Base-by-base conservation (phyloP, 2,797 vertebrate genomes). In the Pagetopsis macropterus region DNA sequence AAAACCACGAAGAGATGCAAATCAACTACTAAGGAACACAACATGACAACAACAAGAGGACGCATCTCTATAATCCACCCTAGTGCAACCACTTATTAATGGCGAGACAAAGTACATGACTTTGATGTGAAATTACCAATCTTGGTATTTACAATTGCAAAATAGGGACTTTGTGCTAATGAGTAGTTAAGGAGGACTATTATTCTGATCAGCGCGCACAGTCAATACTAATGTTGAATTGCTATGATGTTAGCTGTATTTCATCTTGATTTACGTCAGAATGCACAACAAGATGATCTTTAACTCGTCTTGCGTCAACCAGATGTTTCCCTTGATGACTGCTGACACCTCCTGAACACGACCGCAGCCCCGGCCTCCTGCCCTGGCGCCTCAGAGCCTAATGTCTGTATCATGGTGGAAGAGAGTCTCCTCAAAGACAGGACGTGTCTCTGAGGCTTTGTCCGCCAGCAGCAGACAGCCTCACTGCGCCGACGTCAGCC, bases 401-500 rank as follows among this genome's bases (percentile, higher is more conserved):
- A 87, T 76, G 67, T 63, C 77, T 68, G 45, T 61, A 77, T 84
- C 65, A 68, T 46, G 71, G 55, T 31, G 78, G 55, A n/a, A 69
- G 76, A 82, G 83, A 76, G 74, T 64, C 67, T 58, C 70, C 70
- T 88, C 79, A 73, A 86, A 88, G 59, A 62, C 65, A 84, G 46
- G 15, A 44, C 4, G 65, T 79, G 72, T 69, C 85, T 75, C 65
- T 27, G 58, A 77, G 70, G 75, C 72, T 85, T 81, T 74, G 79
- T 68, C 63, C 68, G 60, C 75, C 78, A 78, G 75, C 78, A 78
- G 75, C 79, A 78, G 71, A 78, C 78, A 84, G 79, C 59, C 59
- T 68, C 83, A 71, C 78, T 44, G 61, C 40, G 59, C 66, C 56
- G 71, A 82, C 85, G 89, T 88, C 83, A 87, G 82, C 81, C 76